Base-by-base conservation (phyloP, 1,140 invertebrate species). In the Penaeus chinensis region DNA sequence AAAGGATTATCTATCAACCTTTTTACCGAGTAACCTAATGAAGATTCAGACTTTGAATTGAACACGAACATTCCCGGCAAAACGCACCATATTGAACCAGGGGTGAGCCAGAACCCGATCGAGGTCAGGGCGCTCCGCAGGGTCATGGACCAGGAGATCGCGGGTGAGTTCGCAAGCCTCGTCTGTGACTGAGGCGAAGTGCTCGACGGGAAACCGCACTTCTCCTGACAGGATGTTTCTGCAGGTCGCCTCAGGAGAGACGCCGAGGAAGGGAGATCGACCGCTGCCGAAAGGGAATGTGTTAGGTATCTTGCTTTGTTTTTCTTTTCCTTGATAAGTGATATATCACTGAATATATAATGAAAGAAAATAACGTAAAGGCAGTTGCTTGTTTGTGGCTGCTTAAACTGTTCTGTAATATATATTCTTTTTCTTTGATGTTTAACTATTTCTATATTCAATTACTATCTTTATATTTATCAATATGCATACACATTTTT, bases 191-290 rank as follows among this genome's bases (percentile, higher is more conserved):
- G 92, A 93, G 60, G 93, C 92, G 92, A 96, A 97, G 92, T 96
- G 95, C 91, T 96, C 95, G n/a, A 95, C 94, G 20, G 96, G 96
- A 91, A 96, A 96, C 91, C 95, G 96, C 91, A 94, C 96, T 92
- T 96, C 96, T 91, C 95, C 95, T 90, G 96, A 95, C 0, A 96
- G 93, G 90, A 97, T 96, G 91, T 97, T 96, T 10, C 95, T 94
- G 74, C 95, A 96, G 2, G 96, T 97, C 92, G 96, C 96, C 91
- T 97, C 96, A 74, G 95, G 93, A 11, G 95, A 96, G 91, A 97
- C 96, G 91, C 96, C 96, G 66, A 96, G 92, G 92, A 96, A 97
- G 11, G 96, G 96, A 18, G 96, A 96, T 20, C 96, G 93, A 27
- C 95, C 94, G 93, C 95, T 96, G 90, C 42, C 65, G 11, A 66